Conservation (phyloP, 2,888 invertebrate species). For the Pyralis farinalis region DNA sequence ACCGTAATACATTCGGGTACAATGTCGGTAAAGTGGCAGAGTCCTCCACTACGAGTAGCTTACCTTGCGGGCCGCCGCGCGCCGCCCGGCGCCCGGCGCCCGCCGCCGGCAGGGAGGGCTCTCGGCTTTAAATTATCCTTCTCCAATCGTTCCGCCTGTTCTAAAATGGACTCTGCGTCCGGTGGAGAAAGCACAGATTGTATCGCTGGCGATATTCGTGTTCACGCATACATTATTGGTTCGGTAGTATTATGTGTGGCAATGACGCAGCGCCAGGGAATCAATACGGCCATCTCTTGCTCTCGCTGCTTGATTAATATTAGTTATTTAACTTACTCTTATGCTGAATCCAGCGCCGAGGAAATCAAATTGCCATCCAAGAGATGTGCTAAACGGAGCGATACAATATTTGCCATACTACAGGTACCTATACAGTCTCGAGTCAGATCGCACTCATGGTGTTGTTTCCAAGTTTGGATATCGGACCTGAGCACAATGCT, state of each 20-base stretch:
- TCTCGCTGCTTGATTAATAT: not conserved
- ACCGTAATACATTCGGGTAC: constrained; percentile 13
- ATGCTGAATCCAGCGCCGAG: too few relatives aligned
- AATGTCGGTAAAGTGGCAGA: constrained; percentile 51
- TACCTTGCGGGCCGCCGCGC: constrained; percentile 30
- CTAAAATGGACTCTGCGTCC: constrained; percentile 18
- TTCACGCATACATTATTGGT: constrained; percentile 39
- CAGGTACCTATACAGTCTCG: too few relatives aligned
- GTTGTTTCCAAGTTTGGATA: too few relatives aligned
- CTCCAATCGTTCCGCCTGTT: constrained; percentile 6
- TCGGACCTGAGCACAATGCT: too few relatives aligned
- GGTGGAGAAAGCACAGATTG: constrained; percentile 10
- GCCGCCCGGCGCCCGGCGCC: too few relatives aligned
- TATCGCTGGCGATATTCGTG: constrained; percentile 21
- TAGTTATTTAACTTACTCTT: too few relatives aligned
- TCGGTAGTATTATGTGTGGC: constrained; percentile 20
- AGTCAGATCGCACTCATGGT: too few relatives aligned
- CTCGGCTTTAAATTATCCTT: constrained; percentile 32
- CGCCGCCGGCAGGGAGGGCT: constrained; percentile 20
- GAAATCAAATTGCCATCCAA: too few relatives aligned
- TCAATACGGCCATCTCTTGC: constrained; percentile 6
- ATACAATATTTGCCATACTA: too few relatives aligned
- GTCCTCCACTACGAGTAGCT: constrained; percentile 49
- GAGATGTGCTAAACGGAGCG: too few relatives aligned
- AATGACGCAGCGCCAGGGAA: constrained; percentile 21